Base-by-base conservation (phyloP, 2,888 invertebrate species). In the Drosophila mimica region DNA sequence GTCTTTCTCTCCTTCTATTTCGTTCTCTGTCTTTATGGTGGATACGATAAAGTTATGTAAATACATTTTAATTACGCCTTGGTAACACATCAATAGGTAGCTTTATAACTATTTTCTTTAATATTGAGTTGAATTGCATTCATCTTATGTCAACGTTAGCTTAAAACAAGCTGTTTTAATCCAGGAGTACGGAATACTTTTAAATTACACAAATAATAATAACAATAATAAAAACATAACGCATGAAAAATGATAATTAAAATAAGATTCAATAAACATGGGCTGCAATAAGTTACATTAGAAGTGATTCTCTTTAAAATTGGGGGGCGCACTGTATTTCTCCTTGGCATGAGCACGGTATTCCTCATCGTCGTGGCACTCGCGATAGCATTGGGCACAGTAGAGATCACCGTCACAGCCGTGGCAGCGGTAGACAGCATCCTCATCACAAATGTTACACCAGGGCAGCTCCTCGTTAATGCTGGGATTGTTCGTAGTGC, bases 401-500 rank as follows among this genome's bases (percentile, higher is more conserved):
- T 97, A 98, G 11, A 98, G 93, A 92, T 98, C 98, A 46, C 94
- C 95, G 74, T 94, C 95, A 93, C 98, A 98, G 70, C 96, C 97
- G 52, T 95, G 92, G 91, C 98, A 98, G 58, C 96, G 94, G 75
- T 95, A 93, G 11, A 93, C 94, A 3, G 97, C 97, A 93, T 97
- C 96, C 91, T 96, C 96, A 92, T 97, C 97, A 91, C 98, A 98
- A 79, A 98, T 96, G 79, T 96, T 96, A 93, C 98, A 98, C 94
- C 96, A 97, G 5, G 96, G 96, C 53, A 97, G 93, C 89, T 97
- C 96, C 83, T 95, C 87, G 66, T 60, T 53, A 36, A 90, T 63
- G 90, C 36, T n/a, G 76, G 81, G 63, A 79, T 59, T 66, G 13
- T 54, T 53, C 1, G 49, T 8, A 5, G 83, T 63, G 65, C 93